phyloP scores from a whole-genome alignment of 2,888 invertebrate species.

The Caenorhabditis zanzibari region DNA sequence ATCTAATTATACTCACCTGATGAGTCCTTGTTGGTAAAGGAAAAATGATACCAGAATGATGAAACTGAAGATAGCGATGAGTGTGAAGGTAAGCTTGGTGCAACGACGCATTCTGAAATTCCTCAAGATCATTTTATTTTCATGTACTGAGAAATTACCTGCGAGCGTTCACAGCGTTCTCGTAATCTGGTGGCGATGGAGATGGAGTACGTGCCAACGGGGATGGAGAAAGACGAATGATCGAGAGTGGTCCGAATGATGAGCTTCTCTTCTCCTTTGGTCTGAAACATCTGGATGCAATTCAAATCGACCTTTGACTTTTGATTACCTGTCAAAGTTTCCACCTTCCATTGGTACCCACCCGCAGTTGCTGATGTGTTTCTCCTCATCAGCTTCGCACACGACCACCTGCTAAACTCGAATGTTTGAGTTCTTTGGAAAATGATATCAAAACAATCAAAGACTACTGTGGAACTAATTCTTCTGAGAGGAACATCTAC shows the following conservation, averaged over 20 bases:
- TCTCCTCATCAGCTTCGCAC: constrained; percentile 69
- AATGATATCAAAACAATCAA: no score
- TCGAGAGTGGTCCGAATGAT: constrained; percentile 77
- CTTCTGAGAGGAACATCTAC: neutral
- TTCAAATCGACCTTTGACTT: neutral
- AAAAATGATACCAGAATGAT: constrained; percentile 70
- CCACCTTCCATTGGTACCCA: constrained; percentile 76
- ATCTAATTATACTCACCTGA: constrained; percentile 58
- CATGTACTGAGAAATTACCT: constrained; percentile 39
- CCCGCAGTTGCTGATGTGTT: constrained; percentile 72
- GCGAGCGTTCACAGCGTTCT: constrained; percentile 68
- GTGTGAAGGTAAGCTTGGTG: constrained; percentile 69
- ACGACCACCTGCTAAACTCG: constrained; percentile 70
- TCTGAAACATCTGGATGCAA: constrained; percentile 44
- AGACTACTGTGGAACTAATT: no score
- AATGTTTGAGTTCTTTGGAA: constrained; percentile 2
- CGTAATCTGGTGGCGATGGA: constrained; percentile 75
- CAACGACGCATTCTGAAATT: constrained; percentile 67
- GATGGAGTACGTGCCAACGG: constrained; percentile 76
- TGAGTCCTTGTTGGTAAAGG: constrained; percentile 73
- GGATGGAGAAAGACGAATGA: constrained; percentile 77
- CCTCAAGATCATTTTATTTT: neutral
- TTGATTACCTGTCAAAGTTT: constrained; percentile 70
- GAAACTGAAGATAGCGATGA: constrained; percentile 69
- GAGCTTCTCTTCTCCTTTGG: constrained; percentile 76